Percentiles rank a stretch among this genome's conserved stretches.
These are phyloP conservation scores for Pluvialis apricaria DNA, from an alignment of 2,113 vertebrate species.

Conservation along the genomic window DNA sequence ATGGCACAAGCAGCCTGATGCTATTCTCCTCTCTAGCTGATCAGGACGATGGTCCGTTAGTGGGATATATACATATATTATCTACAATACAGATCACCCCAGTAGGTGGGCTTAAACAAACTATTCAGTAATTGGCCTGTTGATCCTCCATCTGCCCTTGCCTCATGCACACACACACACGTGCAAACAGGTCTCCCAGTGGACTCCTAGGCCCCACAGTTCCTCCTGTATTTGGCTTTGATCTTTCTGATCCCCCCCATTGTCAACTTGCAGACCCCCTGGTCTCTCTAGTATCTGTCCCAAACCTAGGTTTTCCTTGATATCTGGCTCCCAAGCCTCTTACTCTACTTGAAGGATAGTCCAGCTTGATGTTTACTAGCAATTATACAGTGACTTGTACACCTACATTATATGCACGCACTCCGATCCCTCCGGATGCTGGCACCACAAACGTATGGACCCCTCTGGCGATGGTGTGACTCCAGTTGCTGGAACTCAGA, in stretches of 20 bases:
- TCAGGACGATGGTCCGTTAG: neutral
- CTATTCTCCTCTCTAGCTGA: neutral
- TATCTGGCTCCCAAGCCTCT: neutral
- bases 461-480: neutral
- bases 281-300: neutral
- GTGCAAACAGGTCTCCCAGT: neutral
- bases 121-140: neutral
- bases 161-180: neutral
- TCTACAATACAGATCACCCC: fast-evolving
- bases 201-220: neutral
- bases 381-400: too few relatives aligned
- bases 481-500: neutral
- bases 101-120: neutral
- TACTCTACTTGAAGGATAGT: neutral
- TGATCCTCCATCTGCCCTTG: neutral
- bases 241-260: neutral
- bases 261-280: neutral
- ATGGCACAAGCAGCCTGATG: neutral
- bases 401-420: neutral
- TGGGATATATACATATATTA: neutral
- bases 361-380: neutral
- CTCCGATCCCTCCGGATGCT: neutral
- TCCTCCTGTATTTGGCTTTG: neutral
- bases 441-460: neutral
- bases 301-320: neutral